Base-by-base conservation (phyloP, 2,888 invertebrate genomes). In the Physocephala rufipes region DNA sequence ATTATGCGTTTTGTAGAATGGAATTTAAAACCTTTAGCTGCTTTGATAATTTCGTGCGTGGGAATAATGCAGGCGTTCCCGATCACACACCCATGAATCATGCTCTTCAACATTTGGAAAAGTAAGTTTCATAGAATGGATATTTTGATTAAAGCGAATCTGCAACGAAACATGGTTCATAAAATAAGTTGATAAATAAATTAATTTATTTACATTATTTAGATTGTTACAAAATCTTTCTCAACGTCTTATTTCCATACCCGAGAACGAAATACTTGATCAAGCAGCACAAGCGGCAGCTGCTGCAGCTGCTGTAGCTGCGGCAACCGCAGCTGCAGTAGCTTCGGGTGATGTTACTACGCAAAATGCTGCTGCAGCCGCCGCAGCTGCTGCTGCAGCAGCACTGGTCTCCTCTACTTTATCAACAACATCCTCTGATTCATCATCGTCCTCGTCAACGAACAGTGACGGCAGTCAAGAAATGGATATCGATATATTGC, bases 21-120 rank as follows among this genome's bases (percentile, higher is more conserved):
- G 91, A 93, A 82, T 91, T 91, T 79, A 91, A 92, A 81, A 94
- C 93, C 71, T 95, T 94, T 86, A 94, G 93, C 82, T 94, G 95
- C 82, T 96, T 91, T 83, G 92, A 93, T 85, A 96, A 96, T 87
- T 96, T 96, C 87, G 94, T 96, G 68, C 90, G 91, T 30, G 91
- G 92, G 79, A 91, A 91, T 86, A 91, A 91, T 82, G 91, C 91
- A 72, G 95, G 95, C n/a, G 90, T 91, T 21, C 96, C 96, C 2
- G 90, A 91, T 75, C 93, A 94, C 84, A 89, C 89, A n/a, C 90
- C 91, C 15, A 91, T 90, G 77, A 90, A 92, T 83, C 89, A 89
- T 78, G 91, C 93, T 5, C 87, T 95, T 74, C 88, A 89, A 68
- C 95, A 96, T 82, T 86, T 96, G 65, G 90, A 91, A 82, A 89